A percentile compares a stretch with the other conserved stretches of the same genome.
phyloP scores from a whole-genome alignment of 2,888 invertebrate species.

The Deilephila porcellus region DNA sequence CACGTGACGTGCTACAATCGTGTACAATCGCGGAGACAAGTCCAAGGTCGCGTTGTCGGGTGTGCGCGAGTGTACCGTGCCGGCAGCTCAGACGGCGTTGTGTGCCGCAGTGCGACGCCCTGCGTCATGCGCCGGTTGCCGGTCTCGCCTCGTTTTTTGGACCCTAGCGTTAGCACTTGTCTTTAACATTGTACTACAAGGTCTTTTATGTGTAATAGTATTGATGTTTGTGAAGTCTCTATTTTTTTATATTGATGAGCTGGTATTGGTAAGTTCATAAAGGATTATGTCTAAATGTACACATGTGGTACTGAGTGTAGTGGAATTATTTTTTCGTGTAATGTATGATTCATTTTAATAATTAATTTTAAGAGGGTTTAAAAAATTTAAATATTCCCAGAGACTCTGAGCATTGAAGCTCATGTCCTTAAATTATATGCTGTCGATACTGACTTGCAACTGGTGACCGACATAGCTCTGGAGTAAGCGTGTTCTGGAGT shows the following conservation, averaged over 20 bases:
- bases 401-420: too few relatives aligned
- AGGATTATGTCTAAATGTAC: too few relatives aligned
- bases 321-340: too few relatives aligned
- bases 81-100: conserved; percentile 38
- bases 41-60: conserved; percentile 36
- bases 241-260: not conserved
- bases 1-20: not conserved
- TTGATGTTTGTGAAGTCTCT: not conserved
- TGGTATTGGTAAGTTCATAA: not conserved
- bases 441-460: too few relatives aligned
- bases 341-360: too few relatives aligned
- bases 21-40: conserved; percentile 38
- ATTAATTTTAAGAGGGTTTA: not conserved
- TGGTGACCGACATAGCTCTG: too few relatives aligned
- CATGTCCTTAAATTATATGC: too few relatives aligned
- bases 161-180: conserved; percentile 1
- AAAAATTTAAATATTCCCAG: too few relatives aligned
- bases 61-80: conserved; percentile 37
- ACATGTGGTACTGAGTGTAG: too few relatives aligned
- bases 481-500: too few relatives aligned
- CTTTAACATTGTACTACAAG: not conserved
- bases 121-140: conserved; percentile 62
- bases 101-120: conserved; percentile 74
- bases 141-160: conserved; percentile 35
- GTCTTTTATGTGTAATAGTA: not conserved